Base-by-base conservation (phyloP, 2,113 vertebrate species). In the Sebastes fasciatus region DNA sequence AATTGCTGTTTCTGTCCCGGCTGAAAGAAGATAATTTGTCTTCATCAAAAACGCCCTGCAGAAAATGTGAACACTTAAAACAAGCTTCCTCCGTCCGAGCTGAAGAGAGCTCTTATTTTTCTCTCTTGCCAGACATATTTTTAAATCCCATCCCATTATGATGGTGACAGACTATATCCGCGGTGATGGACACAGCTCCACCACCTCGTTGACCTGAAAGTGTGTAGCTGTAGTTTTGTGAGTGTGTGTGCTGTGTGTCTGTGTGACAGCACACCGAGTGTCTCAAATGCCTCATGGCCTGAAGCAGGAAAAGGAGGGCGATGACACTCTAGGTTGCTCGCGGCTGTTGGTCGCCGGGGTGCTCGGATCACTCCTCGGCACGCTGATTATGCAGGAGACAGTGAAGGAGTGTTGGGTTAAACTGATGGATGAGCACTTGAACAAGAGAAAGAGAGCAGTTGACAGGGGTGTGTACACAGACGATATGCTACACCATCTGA, bases 371-470 rank as follows among this genome's bases (percentile, higher is more conserved):
- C 87, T 91, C 93, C 64, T 58, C 87, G 73, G 80, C 49, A 21
- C 21, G 16, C 61, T 80, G 85, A 83, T 86, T 76, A 94, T 94
- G 86, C 85, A 73, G 91, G 90, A 93, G 91, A 93, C 87, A 88
- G 89, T 88, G 64, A 89, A 88, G 86, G 86, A 94, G 87, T 93
- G 89, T 91, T 77, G 77, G 82, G 83, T 91, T 93, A 88, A 93
- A 87, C 58, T 93, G 93, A 96, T 92, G 94, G 94, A 96, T 94
- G 94, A 93, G 94, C 93, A 95, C 93, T 95, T 95, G 92, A 91
- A 93, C 69, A 64, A 66, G 80, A 87, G 72, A 92, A 87, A 78
- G 82, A 88, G 82, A 84, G 76, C 91, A 66, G 92, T 88, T 91
- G 89, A 93, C 89, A 87, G 83, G 69, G 81, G 67, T 77, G 70